Conservation (phyloP, 1,140 invertebrate species). For the Cotesia vestalis region DNA sequence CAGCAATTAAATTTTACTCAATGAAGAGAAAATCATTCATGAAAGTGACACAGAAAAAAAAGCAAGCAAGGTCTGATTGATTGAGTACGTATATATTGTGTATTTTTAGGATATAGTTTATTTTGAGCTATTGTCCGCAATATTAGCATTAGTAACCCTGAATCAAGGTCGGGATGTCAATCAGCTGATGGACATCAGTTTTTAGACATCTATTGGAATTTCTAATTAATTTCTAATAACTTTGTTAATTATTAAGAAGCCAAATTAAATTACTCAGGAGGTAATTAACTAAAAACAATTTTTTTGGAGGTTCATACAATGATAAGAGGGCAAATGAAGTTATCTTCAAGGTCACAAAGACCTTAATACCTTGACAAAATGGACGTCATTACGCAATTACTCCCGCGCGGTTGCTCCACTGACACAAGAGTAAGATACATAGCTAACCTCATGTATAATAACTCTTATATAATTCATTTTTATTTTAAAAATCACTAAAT, state of each 20-base stretch:
- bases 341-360: slow-evolving; percentile 41
- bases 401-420: slow-evolving; percentile 39
- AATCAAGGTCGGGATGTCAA: slow-evolving; percentile 42
- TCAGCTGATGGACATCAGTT: slow-evolving; percentile 32
- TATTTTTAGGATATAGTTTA: slow-evolving; percentile 30
- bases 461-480: slow-evolving; percentile 4
- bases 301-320: not conserved
- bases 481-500: not conserved
- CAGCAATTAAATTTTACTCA: not conserved
- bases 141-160: slow-evolving; percentile 37
- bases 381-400: slow-evolving; percentile 49
- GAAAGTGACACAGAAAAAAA: slow-evolving; percentile 26
- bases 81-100: not conserved
- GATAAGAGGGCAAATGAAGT: slow-evolving; percentile 12
- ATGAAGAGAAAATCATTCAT: slow-evolving; percentile 14
- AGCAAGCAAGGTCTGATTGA: slow-evolving; percentile 9
- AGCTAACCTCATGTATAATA: slow-evolving; percentile 25
- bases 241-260: too few species aligned
- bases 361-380: slow-evolving; percentile 52
- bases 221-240: not conserved
- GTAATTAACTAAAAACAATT: too few species aligned
- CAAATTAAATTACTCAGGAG: too few species aligned
- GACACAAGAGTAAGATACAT: slow-evolving; percentile 37
- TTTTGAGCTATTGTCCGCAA: slow-evolving; percentile 36
- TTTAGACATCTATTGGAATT: slow-evolving; percentile 35